Evolutionary conservation across 2,888 invertebrate genomes (phyloP), one percentile per base, ranked within the genome.

Genomic region (Xestoiulus laeticollis): DNA sequence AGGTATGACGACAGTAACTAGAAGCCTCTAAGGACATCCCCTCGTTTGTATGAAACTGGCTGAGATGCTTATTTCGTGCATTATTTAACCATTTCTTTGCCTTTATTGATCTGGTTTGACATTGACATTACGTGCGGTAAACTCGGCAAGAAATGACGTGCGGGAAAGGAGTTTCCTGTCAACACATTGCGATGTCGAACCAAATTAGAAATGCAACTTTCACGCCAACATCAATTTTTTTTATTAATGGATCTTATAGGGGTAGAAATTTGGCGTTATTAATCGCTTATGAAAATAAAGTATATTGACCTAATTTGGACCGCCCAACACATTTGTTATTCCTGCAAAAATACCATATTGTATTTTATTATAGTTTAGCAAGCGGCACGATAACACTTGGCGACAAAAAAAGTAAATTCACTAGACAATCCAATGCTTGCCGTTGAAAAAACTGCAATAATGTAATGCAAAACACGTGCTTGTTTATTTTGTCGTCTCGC

Each of bases 61-160:
- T 53, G 53, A 53, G 4, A 59, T 59, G 59, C 19, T 59, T 6
- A 59, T 19, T 59, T 59, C n/a, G 59, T 59, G 59, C 59, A 59
- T 59, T 59, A 59, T 59, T 48, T 22, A 59, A 59, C 5, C 59
- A n/a, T 59, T 59, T 59, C 59, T 59, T 59, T 59, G 59, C 59
- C 59, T n/a, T n/a, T 59, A 59, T 59, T 59, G 59, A 59, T 59
- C n/a, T 22, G 16, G n/a, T 59, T 59, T 59, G 59, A 59, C 59
- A 59, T 59, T 59, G 59, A 59, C 59, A 59, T 59, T 59, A 22
- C 59, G 22, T 59, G 59, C 59, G n/a, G 19, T n/a, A 6, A 19
- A 19, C 19, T 59, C 59, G 16, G n/a, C 3, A 1, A n/a, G 6
- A 22, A 59, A 59, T 59, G 59, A 59, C 59, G 59, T 59, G 59